Percentiles rank a stretch among this genome's conserved stretches.
phyloP scores from a whole-genome alignment of 2,797 vertebrate genomes.

The Gymnocypris eckloni region DNA sequence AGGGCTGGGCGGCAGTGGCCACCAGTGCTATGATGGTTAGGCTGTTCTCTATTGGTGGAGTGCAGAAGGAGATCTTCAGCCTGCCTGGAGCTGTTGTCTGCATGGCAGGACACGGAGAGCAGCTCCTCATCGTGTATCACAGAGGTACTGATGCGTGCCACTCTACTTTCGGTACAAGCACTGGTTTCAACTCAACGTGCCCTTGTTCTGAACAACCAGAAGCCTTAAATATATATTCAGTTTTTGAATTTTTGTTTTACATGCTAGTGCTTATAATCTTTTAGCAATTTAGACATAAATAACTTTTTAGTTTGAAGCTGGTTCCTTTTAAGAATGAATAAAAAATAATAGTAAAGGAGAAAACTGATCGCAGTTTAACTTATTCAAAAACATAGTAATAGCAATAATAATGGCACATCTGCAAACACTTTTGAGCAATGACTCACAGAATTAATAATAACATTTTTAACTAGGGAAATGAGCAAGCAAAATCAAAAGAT shows the following conservation, averaged over 20 bases:
- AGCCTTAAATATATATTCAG: not conserved
- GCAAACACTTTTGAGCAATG: not conserved
- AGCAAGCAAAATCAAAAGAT: not conserved
- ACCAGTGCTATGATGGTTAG: slow-evolving; percentile 84
- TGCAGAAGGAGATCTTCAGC: slow-evolving; percentile 91
- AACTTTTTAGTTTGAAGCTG: not conserved
- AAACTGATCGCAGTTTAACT: not conserved
- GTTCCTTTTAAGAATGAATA: not conserved
- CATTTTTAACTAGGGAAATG: too few relatives aligned
- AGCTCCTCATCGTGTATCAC: slow-evolving; percentile 88
- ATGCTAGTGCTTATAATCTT: not conserved
- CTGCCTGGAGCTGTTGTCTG: slow-evolving; percentile 90
- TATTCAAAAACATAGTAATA: not conserved
- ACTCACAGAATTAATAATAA: not conserved
- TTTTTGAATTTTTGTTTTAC: not conserved
- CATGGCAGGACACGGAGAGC: slow-evolving; percentile 90
- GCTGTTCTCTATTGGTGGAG: slow-evolving; percentile 88
- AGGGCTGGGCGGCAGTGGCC: slow-evolving; percentile 90
- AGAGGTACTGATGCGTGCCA: slow-evolving; percentile 77
- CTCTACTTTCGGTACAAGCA: not conserved
- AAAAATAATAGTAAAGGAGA: not conserved
- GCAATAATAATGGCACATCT: not conserved
- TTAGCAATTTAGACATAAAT: not conserved
- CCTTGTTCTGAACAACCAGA: not conserved
- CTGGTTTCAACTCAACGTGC: not conserved